Evolutionary conservation across 2,888 invertebrate species (phyloP), one percentile per base, ranked within the genome.

Genomic region (Bembecia ichneumoniformis): DNA sequence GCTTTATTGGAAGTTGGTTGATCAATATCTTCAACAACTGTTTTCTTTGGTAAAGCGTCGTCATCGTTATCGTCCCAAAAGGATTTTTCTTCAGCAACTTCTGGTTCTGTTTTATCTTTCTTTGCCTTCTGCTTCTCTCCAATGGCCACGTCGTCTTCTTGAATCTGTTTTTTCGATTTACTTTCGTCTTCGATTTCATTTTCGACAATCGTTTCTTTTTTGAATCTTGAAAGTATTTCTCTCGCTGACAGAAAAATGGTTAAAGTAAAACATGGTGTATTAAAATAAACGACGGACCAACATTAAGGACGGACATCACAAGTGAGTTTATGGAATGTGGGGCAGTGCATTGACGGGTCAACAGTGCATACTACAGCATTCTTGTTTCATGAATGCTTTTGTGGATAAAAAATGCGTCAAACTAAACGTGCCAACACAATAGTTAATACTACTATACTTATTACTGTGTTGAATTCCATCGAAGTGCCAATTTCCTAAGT

Each of bases 141-240:
- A 35, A 49, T 58, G 17, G 60, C 59, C 4, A 69, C 57, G 4
- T 73, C 66, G 15, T 77, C 71, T 61, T 77, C 73, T 3, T 76
- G 48, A 35, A 61, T 58, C 47, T 68, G 60, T 55, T 78, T 63
- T 50, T 62, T 67, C 43, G 64, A 63, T 56, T 71, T 74, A 50
- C 54, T 60, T 49, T 77, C 74, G 17, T 77, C 88, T 57, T 89
- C 86, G 48, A 89, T 67, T 55, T 89, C 77, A 60, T 79, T 83
- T 73, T 89, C 88, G 58, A 82, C 63, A 55, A 82, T 70, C 44
- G 80, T 68, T 76, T 89, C 86, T 62, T 78, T 87, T 62, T 73
- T 77, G 62, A 87, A 74, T 61, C 79, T 81, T 66, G 84, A 77
- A 74, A 81, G 84, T 66, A 87, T 77, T 82, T 88, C 87, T 77